These are phyloP conservation scores for Spinibarbus caldwelli DNA, from an alignment of 2,797 vertebrate genomes.

Conservation along the genomic window DNA sequence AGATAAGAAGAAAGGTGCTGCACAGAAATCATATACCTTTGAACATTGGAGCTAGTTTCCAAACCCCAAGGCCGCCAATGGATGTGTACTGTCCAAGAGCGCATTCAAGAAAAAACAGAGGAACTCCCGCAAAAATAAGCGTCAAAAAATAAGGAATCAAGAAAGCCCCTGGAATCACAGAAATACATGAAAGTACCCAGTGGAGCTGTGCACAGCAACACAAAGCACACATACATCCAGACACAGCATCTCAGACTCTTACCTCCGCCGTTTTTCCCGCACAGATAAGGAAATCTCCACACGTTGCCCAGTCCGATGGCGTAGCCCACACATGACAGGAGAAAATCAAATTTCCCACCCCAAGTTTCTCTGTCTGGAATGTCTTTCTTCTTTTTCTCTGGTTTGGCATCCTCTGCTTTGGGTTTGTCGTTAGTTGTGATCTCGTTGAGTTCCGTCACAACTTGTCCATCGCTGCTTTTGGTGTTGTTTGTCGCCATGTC, in stretches of 20 bases:
- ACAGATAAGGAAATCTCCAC: constrained; percentile 98
- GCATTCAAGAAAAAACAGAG: constrained; percentile 95
- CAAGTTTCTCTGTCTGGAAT: constrained; percentile 91
- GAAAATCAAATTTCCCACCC: constrained; percentile 97
- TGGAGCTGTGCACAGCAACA: constrained; percentile 11
- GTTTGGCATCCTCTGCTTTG: constrained; percentile 91
- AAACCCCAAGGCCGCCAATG: constrained; percentile 96
- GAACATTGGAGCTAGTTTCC: constrained; percentile 98
- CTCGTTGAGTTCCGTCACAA: constrained; percentile 92
- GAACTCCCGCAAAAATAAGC: constrained; percentile 96
- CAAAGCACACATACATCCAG: neutral
- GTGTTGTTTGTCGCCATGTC: constrained; percentile 96
- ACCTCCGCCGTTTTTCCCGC: constrained; percentile 98
- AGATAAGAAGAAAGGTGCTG: neutral
- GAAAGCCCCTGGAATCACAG: constrained; percentile 86
- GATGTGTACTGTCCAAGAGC: constrained; percentile 95
- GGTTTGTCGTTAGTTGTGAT: constrained; percentile 91
- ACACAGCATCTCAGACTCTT: constrained; percentile 59
- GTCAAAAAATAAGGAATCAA: constrained; percentile 99
- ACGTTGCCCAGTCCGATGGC: constrained; percentile 98
- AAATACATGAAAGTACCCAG: constrained; percentile 24
- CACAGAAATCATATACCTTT: constrained; percentile 83
- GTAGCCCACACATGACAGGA: constrained; percentile 98
- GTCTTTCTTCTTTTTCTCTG: constrained; percentile 88
- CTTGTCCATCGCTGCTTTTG: constrained; percentile 91